Evolutionary conservation across 2,113 vertebrate species (phyloP).

Genomic region (Monarcha castaneiventris): DNA sequence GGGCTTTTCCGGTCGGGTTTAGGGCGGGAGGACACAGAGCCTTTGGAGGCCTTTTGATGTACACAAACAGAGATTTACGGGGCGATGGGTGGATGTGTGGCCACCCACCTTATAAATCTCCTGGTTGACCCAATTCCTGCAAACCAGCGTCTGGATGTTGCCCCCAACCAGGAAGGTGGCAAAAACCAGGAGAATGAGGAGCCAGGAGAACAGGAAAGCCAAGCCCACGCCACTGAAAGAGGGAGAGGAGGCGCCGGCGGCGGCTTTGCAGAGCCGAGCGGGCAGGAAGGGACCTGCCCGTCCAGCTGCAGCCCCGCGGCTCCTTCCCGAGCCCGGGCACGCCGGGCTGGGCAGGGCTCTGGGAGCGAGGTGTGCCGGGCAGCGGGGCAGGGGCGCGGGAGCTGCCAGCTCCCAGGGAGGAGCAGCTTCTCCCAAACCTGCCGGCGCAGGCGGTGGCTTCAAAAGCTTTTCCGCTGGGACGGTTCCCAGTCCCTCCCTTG

Average conservation of each 20-base stretch:
- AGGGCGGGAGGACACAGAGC: background rate
- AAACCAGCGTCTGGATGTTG: slow-evolving; percentile 76
- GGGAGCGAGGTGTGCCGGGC: background rate
- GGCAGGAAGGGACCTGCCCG: background rate
- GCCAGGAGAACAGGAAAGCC: slow-evolving; percentile 77
- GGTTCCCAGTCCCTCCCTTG: background rate
- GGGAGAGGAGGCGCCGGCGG: background rate
- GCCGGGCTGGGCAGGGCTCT: background rate
- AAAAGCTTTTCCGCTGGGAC: background rate
- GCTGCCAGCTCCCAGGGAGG: background rate
- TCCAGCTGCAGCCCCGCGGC: background rate
- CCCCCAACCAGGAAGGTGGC: slow-evolving; percentile 79
- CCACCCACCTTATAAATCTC: slow-evolving; percentile 76
- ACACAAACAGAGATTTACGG: fast-evolving
- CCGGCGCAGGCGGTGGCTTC: background rate
- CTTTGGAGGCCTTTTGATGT: background rate
- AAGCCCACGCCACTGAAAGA: slow-evolving; percentile 68
- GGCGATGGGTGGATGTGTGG: fast-evolving
- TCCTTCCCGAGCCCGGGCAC: background rate
- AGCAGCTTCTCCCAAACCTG: slow-evolving; percentile 1
- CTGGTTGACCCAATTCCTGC: slow-evolving; percentile 74
- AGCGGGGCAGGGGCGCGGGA: background rate
- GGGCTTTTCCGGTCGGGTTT: background rate
- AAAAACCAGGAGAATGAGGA: slow-evolving; percentile 77
- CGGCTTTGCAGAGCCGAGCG: background rate